phyloP scores from a whole-genome alignment of 2,888 invertebrate species.

The Bruchidius siliquastri region DNA sequence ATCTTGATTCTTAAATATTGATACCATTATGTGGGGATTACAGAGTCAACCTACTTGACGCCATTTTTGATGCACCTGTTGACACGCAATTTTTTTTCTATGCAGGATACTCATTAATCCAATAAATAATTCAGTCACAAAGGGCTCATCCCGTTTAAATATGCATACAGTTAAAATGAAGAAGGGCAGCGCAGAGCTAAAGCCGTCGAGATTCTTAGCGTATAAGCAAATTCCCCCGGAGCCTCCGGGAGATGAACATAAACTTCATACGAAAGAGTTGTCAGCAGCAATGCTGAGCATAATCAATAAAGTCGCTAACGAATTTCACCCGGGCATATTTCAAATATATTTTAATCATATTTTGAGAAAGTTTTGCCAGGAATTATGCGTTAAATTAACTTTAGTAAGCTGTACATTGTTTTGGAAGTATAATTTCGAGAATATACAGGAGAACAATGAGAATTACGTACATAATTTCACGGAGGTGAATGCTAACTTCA shows the following conservation, averaged over 20 bases:
- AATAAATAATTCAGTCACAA: not conserved
- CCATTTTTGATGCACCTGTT: too few relatives aligned
- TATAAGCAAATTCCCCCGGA: not conserved
- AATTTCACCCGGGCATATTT: slow-evolving; percentile 25
- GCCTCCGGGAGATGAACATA: slow-evolving; percentile 34
- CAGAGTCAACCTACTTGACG: too few relatives aligned
- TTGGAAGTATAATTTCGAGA: not conserved
- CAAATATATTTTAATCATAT: slow-evolving; percentile 36
- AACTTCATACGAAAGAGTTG: slow-evolving; percentile 46
- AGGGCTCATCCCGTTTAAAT: not conserved
- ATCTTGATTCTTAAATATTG: too few relatives aligned
- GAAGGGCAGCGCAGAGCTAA: not conserved
- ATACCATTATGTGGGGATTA: too few relatives aligned
- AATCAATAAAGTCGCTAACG: slow-evolving; percentile 39
- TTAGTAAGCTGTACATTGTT: slow-evolving; percentile 1
- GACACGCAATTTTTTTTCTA: too few relatives aligned
- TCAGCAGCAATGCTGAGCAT: slow-evolving; percentile 42
- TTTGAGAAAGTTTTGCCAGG: slow-evolving; percentile 30
- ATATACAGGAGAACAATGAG: not conserved
- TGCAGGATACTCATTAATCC: not conserved
- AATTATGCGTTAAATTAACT: slow-evolving; percentile 27
- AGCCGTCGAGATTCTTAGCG: not conserved
- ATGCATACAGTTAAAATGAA: not conserved
- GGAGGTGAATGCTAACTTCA: not conserved
- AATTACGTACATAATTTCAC: not conserved